Conservation (phyloP, 92 coral and sea anemone genomes). For the Epizoanthus scotinus region DNA sequence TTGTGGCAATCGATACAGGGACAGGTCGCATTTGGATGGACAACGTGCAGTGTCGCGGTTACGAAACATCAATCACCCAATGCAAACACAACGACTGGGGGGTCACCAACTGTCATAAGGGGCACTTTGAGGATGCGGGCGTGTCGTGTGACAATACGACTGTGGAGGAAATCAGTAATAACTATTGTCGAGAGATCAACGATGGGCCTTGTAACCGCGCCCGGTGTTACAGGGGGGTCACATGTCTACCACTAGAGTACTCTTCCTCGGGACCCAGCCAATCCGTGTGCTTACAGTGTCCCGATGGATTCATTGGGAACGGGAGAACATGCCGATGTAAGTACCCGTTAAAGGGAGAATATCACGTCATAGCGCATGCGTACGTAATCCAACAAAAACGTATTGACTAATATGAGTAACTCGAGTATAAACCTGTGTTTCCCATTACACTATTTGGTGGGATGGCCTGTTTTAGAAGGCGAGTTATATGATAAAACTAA, state of each 20-base stretch:
- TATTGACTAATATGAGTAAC: no score
- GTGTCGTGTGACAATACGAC: constrained; percentile 80
- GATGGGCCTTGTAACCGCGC: constrained; percentile 33
- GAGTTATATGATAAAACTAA: no score
- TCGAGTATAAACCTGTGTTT: no score
- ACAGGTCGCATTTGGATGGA: constrained; percentile 81
- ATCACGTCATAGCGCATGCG: no score
- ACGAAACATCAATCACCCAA: constrained; percentile 82
- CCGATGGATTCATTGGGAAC: constrained; percentile 71
- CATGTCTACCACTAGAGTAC: constrained; percentile 60
- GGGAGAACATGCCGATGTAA: constrained; percentile 83
- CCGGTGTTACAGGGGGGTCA: constrained; percentile 58
- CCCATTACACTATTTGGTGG: no score
- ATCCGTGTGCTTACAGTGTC: constrained; percentile 83
- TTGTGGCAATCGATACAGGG: constrained; percentile 43
- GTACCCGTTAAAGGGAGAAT: background rate
- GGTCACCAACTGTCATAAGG: constrained; percentile 68
- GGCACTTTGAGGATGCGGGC: constrained; percentile 85
- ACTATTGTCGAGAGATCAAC: constrained; percentile 70
- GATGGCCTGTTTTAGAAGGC: no score
- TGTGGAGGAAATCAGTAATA: constrained; percentile 73
- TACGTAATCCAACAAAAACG: no score
- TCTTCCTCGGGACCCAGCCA: constrained; percentile 31
- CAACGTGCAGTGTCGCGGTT: constrained; percentile 80
- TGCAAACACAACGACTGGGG: constrained; percentile 84